These are phyloP conservation scores for Theropithecus gelada DNA, from an alignment of 2,113 vertebrate genomes.

Conservation along the genomic window DNA sequence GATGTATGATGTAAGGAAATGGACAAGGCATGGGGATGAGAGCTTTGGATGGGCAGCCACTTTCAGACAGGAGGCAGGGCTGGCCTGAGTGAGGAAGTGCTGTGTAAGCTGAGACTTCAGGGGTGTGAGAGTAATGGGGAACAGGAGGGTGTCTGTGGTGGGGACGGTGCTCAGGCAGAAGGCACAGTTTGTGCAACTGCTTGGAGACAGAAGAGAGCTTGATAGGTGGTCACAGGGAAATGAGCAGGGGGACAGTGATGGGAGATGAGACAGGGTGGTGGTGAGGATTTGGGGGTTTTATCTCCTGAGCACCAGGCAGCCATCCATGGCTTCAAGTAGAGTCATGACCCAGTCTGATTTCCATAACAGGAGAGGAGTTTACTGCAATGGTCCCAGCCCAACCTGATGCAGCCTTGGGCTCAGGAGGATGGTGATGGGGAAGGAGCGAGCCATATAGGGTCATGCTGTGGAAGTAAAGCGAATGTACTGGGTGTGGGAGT, in stretches of 20 bases:
- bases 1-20: background rate
- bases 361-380: background rate
- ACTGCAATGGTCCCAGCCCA: background rate
- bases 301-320: background rate
- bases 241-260: too few species aligned
- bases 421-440: background rate
- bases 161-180: background rate
- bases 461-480: background rate
- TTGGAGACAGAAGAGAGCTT: background rate
- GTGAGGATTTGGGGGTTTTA: background rate
- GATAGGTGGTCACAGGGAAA: fast-evolving
- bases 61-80: background rate
- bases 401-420: background rate
- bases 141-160: background rate
- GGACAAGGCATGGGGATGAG: background rate
- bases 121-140: background rate
- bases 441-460: background rate
- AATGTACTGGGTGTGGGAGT: background rate
- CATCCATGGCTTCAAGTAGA: background rate
- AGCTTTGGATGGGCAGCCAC: fast-evolving
- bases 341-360: background rate
- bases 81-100: background rate
- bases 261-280: background rate
- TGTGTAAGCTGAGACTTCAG: background rate
- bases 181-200: too few species aligned